Conservation (phyloP, 2,888 invertebrate genomes). For the Philereme vetulata region DNA sequence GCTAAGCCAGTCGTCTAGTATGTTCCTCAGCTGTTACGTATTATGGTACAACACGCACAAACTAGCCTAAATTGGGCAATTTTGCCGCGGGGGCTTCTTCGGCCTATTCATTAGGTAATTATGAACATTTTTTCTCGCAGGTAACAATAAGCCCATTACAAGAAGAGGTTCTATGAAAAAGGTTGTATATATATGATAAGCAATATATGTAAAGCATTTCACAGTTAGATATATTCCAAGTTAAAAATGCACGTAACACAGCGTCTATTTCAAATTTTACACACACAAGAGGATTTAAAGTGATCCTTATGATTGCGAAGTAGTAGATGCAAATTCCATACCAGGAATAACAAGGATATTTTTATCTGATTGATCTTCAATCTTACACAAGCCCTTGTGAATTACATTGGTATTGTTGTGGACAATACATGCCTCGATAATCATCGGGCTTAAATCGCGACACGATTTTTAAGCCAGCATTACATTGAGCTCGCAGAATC, state of each 20-base stretch:
- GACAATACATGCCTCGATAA: slow-evolving; percentile 46
- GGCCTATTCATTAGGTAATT: slow-evolving; percentile 63
- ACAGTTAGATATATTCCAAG: too few relatives aligned
- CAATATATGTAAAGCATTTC: too few relatives aligned
- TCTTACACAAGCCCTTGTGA: slow-evolving; percentile 39
- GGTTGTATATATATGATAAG: slow-evolving; percentile 5
- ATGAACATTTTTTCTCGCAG: slow-evolving; percentile 51
- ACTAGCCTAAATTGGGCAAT: slow-evolving; percentile 41
- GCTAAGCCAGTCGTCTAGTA: not conserved
- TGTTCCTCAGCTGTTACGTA: slow-evolving; percentile 14
- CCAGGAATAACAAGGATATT: slow-evolving; percentile 11
- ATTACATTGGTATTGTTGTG: slow-evolving; percentile 43
- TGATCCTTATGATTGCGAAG: too few relatives aligned
- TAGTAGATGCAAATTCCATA: slow-evolving; percentile 11
- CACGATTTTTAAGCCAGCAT: slow-evolving; percentile 33
- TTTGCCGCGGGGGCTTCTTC: slow-evolving; percentile 44
- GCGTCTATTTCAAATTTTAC: too few relatives aligned
- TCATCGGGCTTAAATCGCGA: slow-evolving; percentile 41
- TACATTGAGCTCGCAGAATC: slow-evolving; percentile 34
- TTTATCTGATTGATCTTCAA: slow-evolving; percentile 38
- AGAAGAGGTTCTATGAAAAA: slow-evolving; percentile 13
- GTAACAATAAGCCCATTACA: slow-evolving; percentile 47
- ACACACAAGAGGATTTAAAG: too few relatives aligned
- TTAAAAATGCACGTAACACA: too few relatives aligned
- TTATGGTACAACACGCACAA: slow-evolving; percentile 48